A percentile compares a stretch with the other conserved stretches of the same genome.
phyloP scores from a whole-genome alignment of 2,888 invertebrate genomes.

The Chalcis sispes region DNA sequence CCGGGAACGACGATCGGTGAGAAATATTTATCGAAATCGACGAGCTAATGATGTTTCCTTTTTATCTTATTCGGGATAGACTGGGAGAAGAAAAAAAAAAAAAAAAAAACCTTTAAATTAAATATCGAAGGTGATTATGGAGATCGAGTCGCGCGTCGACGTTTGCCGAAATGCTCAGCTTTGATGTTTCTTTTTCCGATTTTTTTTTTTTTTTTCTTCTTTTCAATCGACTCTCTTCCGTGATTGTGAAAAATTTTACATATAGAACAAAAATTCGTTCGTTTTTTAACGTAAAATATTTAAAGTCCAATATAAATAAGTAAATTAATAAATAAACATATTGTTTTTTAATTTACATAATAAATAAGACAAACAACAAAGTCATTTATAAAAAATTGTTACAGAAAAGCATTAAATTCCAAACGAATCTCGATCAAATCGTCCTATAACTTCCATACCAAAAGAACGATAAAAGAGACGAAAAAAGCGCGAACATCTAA shows the following conservation, averaged over 20 bases:
- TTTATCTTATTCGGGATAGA: constrained; percentile 32
- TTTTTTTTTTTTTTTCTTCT: too few species aligned
- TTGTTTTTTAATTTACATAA: too few species aligned
- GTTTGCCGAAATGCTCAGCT: not conserved
- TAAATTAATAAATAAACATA: not conserved
- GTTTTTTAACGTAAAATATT: not conserved
- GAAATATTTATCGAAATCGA: constrained; percentile 23
- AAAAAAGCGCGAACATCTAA: not conserved
- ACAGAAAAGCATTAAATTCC: not conserved
- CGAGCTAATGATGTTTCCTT: constrained; percentile 13
- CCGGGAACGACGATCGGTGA: not conserved
- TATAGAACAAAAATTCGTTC: not conserved
- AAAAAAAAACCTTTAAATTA: too few species aligned
- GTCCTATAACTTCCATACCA: not conserved
- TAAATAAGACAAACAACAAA: too few species aligned
- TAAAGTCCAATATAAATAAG: not conserved
- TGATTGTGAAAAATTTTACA: not conserved
- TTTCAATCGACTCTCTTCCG: too few species aligned
- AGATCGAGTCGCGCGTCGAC: not conserved
- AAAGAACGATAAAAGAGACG: not conserved
- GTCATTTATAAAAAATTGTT: too few species aligned
- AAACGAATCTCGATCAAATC: not conserved
- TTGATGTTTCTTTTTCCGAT: not conserved
- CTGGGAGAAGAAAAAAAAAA: too few species aligned
- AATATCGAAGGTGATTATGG: constrained; percentile 24